These are phyloP conservation scores for Neoitamus cyanurus DNA, from an alignment of 2,888 invertebrate species.

Conservation along the genomic window DNA sequence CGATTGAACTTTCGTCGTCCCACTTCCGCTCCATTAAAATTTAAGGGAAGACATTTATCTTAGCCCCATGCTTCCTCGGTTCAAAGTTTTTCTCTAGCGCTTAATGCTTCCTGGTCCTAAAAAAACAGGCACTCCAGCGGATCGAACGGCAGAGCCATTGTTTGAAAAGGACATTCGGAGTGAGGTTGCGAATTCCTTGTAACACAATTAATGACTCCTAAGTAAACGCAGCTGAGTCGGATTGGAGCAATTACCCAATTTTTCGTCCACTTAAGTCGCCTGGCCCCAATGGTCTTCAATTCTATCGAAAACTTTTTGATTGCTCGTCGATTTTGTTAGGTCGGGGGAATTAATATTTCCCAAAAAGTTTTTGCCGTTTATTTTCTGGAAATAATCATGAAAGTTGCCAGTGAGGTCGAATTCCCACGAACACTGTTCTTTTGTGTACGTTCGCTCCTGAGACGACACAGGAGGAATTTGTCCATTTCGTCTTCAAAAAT, in stretches of 20 bases:
- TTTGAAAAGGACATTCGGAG: background rate
- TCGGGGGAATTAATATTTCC: background rate
- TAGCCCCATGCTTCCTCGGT: background rate
- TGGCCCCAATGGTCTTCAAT: background rate
- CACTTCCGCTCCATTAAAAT: background rate
- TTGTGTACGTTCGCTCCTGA: background rate
- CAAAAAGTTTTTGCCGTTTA: background rate
- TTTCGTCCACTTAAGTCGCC: background rate
- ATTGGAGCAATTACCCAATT: background rate
- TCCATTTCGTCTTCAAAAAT: background rate
- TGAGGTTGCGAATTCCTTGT: background rate
- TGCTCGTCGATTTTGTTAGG: background rate
- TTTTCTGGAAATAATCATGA: background rate
- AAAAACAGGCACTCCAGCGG: background rate
- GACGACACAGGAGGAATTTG: background rate
- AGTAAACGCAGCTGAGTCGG: slow-evolving; percentile 1
- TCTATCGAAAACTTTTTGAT: background rate
- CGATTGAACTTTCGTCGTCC: background rate
- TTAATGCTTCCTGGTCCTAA: background rate
- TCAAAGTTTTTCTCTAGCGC: background rate
- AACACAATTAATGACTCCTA: background rate
- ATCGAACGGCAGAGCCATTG: background rate
- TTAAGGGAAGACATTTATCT: background rate
- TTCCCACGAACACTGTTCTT: background rate
- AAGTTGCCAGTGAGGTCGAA: background rate